These are phyloP conservation scores for Theristicus caerulescens DNA, from an alignment of 2,113 vertebrate species.

Conservation along the genomic window DNA sequence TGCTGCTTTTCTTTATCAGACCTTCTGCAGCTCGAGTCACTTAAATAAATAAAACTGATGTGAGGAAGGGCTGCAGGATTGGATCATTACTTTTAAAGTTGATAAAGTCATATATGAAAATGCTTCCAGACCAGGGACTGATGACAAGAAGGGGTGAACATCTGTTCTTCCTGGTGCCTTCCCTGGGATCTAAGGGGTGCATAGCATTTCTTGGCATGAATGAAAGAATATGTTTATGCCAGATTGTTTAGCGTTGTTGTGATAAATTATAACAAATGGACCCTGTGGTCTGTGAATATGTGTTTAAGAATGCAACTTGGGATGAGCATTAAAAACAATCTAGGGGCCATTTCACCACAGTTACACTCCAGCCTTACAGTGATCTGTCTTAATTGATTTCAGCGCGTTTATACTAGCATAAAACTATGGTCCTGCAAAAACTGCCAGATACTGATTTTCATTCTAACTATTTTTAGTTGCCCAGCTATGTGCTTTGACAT, in stretches of 20 bases:
- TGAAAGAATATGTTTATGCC: slow-evolving; percentile 17
- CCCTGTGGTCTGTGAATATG: slow-evolving; percentile 10
- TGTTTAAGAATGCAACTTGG: slow-evolving; percentile 39
- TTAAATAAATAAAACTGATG: not conserved
- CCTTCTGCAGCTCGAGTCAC: not conserved
- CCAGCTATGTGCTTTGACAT: not conserved
- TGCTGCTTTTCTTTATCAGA: not conserved
- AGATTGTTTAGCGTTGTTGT: slow-evolving; percentile 20
- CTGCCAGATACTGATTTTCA: not conserved
- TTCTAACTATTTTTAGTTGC: not conserved
- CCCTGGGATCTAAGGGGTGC: not conserved
- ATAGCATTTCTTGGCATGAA: not conserved
- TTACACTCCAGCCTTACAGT: not conserved
- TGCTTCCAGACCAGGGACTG: not conserved
- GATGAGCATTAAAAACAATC: not conserved
- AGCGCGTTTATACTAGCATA: not conserved
- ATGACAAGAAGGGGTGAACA: not conserved
- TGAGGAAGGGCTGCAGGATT: not conserved
- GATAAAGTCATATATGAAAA: not conserved
- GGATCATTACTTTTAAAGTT: not conserved
- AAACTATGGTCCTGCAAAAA: not conserved
- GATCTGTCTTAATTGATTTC: not conserved
- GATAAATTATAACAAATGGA: slow-evolving; percentile 25
- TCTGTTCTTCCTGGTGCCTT: not conserved
- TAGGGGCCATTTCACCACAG: not conserved